Evolutionary conservation across 2,888 invertebrate species (phyloP).

Genomic region (Lithophane semibrunnea): DNA sequence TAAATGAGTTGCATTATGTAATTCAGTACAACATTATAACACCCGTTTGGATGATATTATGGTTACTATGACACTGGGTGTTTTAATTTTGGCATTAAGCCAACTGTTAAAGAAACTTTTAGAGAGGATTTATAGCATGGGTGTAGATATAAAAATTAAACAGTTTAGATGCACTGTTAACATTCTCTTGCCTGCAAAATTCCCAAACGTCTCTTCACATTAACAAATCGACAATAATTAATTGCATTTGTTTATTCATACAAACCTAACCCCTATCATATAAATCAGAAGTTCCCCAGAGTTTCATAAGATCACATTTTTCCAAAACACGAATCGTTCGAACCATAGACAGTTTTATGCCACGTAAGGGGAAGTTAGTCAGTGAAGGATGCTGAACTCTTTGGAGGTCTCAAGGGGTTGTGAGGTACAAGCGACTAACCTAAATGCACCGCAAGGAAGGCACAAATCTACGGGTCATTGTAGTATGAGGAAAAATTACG

Average conservation of each 20-base stretch:
- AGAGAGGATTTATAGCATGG: no score
- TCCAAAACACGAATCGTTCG: constrained; percentile 32
- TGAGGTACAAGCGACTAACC: constrained; percentile 37
- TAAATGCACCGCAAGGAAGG: constrained; percentile 53
- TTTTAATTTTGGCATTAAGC: no score
- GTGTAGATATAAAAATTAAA: no score
- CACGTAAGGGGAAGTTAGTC: constrained; percentile 34
- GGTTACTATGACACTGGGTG: no score
- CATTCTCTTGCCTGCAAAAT: background rate
- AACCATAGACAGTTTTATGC: constrained; percentile 46
- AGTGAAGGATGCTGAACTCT: constrained; percentile 56
- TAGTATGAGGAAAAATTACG: constrained; percentile 60
- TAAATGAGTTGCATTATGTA: no score
- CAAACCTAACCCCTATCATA: background rate
- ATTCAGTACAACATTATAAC: no score
- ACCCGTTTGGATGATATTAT: no score
- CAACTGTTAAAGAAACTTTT: no score
- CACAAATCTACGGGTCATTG: constrained; percentile 61
- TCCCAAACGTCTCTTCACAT: background rate
- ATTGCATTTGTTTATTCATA: background rate
- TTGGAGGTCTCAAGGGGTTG: constrained; percentile 45
- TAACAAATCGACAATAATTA: background rate
- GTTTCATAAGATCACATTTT: constrained; percentile 34
- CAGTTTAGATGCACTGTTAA: background rate
- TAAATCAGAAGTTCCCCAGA: constrained; percentile 34